Percentiles rank a stretch among this genome's conserved stretches.
These are phyloP conservation scores for Apocrypta bakeri DNA, from an alignment of 1,140 invertebrate genomes.

Conservation along the genomic window DNA sequence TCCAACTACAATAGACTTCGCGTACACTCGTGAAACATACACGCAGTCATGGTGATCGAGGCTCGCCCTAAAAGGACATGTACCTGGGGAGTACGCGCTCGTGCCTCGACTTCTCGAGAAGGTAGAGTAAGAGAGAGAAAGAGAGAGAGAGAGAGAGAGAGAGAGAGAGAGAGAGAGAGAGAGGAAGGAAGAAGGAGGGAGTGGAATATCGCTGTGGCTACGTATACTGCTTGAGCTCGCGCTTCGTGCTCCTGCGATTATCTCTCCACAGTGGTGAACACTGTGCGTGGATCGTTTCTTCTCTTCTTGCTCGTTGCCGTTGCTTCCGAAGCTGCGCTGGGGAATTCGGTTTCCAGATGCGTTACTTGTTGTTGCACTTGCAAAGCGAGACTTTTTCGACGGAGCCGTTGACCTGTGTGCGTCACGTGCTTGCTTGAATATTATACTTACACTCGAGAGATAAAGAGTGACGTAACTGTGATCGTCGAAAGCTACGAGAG, in stretches of 20 bases:
- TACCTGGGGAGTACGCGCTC: constrained; percentile 18
- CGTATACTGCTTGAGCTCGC: neutral
- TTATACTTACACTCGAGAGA: neutral
- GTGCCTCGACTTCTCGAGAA: constrained; percentile 1
- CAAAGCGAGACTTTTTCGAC: neutral
- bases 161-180: too few relatives aligned
- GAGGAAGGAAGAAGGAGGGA: neutral
- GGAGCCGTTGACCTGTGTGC: neutral
- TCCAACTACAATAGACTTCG: neutral
- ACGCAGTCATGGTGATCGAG: neutral
- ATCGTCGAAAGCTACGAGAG: neutral
- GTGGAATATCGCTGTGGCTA: neutral
- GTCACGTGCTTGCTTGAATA: neutral
- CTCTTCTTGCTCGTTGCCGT: neutral
- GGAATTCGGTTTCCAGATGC: neutral
- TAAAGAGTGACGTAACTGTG: neutral
- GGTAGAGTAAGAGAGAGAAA: neutral
- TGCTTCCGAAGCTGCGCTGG: neutral
- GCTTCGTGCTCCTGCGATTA: constrained; percentile 27
- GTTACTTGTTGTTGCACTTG: neutral
- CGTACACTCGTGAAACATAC: neutral
- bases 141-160: too few relatives aligned
- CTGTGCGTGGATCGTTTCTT: neutral
- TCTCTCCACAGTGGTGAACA: neutral
- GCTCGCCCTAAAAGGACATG: constrained; percentile 39